Conservation (phyloP, 1,140 invertebrate genomes). For the Nylanderia fulva region DNA sequence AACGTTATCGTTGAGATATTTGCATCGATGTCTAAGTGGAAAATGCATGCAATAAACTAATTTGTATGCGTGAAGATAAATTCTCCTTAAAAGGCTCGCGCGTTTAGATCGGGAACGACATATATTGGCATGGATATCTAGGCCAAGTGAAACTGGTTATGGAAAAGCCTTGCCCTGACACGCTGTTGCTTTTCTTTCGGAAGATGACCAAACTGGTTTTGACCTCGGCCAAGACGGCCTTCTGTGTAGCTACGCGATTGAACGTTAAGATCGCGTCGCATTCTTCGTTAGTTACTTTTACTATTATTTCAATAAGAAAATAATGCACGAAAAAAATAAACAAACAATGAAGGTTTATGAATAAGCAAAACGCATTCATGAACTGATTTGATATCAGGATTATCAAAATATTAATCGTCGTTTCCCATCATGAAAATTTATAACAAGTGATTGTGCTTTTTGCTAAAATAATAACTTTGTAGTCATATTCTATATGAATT, state of each 20-base stretch:
- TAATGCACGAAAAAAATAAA: neutral
- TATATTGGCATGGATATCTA: conserved; percentile 63
- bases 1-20: neutral
- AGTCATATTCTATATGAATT: neutral
- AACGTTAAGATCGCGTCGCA: conserved; percentile 50
- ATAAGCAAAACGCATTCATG: neutral
- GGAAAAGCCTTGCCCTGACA: conserved; percentile 66
- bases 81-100: conserved; percentile 4
- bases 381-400: neutral
- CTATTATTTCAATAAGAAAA: too few relatives aligned
- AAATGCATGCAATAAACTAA: neutral
- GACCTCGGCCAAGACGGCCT: conserved; percentile 61
- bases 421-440: conserved; percentile 21
- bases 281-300: conserved; percentile 24
- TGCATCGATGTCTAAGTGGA: neutral
- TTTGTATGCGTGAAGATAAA: conserved; percentile 24
- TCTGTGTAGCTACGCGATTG: conserved; percentile 45
- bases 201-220: conserved; percentile 72
- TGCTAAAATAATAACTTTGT: neutral
- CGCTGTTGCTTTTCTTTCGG: conserved; percentile 69
- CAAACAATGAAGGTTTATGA: conserved; percentile 10
- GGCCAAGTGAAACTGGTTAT: conserved; percentile 74
- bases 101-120: conserved; percentile 30
- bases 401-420: conserved; percentile 16
- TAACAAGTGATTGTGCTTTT: neutral